A percentile compares a stretch with the other conserved stretches of the same genome.
Evolutionary conservation across 1,140 invertebrate genomes (phyloP).

Genomic region (Chironomus tepperi): DNA sequence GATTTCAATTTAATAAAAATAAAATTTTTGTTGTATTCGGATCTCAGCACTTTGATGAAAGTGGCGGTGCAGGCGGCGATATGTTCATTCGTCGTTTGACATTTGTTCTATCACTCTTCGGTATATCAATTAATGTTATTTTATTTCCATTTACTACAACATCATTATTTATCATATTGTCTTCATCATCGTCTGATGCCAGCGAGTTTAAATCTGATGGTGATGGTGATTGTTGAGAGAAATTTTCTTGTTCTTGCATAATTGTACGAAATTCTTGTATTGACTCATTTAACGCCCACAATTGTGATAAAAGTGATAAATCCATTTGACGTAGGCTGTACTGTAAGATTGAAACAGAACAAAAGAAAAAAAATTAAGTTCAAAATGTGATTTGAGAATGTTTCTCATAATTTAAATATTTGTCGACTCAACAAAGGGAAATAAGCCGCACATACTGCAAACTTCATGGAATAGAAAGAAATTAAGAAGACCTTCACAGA

Average conservation of each 20-base stretch:
- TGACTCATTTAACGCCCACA: constrained; percentile 80
- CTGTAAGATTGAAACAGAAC: constrained; percentile 45
- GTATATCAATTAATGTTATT: background rate
- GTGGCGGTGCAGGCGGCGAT: background rate
- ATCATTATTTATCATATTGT: constrained; percentile 37
- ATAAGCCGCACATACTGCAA: too few relatives aligned
- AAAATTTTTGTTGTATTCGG: background rate
- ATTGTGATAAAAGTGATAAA: constrained; percentile 71
- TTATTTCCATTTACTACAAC: background rate
- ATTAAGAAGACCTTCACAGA: too few relatives aligned
- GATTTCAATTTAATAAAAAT: too few relatives aligned
- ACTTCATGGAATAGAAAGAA: too few relatives aligned
- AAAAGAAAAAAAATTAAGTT: background rate
- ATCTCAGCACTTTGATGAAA: background rate
- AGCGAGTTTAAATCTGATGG: constrained; percentile 47
- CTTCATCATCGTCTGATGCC: constrained; percentile 49
- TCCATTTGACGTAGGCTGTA: constrained; percentile 75
- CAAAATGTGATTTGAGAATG: too few relatives aligned
- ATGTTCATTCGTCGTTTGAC: background rate
- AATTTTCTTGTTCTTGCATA: constrained; percentile 57
- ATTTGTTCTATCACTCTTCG: constrained; percentile 8
- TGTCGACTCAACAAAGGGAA: too few relatives aligned
- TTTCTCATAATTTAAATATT: too few relatives aligned
- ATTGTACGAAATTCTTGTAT: constrained; percentile 76
- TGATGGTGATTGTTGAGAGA: constrained; percentile 46